phyloP scores from a whole-genome alignment of 1,140 invertebrate genomes.

The Ladona fulva region DNA sequence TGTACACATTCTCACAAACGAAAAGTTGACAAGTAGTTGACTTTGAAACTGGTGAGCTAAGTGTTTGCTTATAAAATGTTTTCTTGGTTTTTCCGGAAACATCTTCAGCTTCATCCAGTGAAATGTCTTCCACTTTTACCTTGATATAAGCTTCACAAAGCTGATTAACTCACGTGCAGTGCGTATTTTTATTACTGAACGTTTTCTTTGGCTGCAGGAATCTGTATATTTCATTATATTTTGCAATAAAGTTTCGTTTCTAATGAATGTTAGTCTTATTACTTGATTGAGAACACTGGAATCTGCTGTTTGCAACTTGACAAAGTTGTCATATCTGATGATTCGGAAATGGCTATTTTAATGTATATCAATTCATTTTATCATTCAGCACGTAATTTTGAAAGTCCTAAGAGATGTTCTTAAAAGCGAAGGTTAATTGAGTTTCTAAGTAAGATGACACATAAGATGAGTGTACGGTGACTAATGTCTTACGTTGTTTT shows the following conservation, averaged over 20 bases:
- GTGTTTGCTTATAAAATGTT: conserved; percentile 11
- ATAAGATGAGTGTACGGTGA: neutral
- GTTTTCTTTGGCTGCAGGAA: too few relatives aligned
- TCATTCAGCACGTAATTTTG: too few relatives aligned
- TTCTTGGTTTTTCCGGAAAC: conserved; percentile 10
- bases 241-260: too few relatives aligned
- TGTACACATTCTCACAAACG: neutral
- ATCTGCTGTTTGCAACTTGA: too few relatives aligned
- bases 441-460: conserved; percentile 5
- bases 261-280: too few relatives aligned
- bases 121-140: conserved; percentile 13
- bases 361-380: too few relatives aligned
- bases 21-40: neutral
- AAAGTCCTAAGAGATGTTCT: too few relatives aligned
- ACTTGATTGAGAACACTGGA: too few relatives aligned
- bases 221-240: too few relatives aligned
- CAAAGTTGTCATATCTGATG: too few relatives aligned
- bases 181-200: neutral
- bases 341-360: too few relatives aligned
- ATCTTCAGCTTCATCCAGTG: conserved; percentile 8
- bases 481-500: neutral
- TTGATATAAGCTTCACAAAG: conserved; percentile 8
- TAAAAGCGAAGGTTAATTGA: neutral
- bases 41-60: conserved; percentile 7
- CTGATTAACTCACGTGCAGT: neutral